Conservation (phyloP, 2,113 vertebrate genomes). For the Solea senegalensis region DNA sequence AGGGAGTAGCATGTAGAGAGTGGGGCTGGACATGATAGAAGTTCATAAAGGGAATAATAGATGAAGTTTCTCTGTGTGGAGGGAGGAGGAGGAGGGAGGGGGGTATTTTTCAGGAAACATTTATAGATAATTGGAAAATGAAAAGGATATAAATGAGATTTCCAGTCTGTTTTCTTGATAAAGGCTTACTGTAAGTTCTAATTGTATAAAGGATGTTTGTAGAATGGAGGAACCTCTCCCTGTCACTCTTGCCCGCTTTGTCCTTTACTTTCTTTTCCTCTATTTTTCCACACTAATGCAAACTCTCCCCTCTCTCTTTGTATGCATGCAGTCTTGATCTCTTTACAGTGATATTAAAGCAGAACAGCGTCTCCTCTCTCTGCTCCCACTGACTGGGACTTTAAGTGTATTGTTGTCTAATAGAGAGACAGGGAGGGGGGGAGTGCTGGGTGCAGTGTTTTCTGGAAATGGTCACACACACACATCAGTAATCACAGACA, state of each 20-base stretch:
- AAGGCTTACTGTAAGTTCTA: constrained; percentile 72
- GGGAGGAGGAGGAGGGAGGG: not conserved
- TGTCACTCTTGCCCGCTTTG: constrained; percentile 35
- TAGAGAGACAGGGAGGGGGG: constrained; percentile 8
- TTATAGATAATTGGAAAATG: constrained; percentile 53
- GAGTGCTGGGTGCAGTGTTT: constrained; percentile 37
- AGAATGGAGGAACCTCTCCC: constrained; percentile 40
- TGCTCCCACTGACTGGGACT: constrained; percentile 39
- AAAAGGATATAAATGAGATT: constrained; percentile 62
- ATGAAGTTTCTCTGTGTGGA: constrained; percentile 8
- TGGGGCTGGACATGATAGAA: not conserved
- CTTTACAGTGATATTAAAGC: constrained; percentile 55
- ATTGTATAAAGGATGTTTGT: constrained; percentile 66
- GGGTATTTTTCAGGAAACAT: constrained; percentile 27
- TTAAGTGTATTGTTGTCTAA: constrained; percentile 69
- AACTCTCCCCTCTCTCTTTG: not conserved
- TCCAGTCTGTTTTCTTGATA: constrained; percentile 57
- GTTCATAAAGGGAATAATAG: constrained; percentile 1
- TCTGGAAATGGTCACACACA: constrained; percentile 53
- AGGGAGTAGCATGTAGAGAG: no score
- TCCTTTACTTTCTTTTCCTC: constrained; percentile 47
- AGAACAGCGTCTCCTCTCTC: constrained; percentile 42
- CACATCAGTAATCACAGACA: constrained; percentile 32
- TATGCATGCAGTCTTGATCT: constrained; percentile 38
- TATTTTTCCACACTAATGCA: constrained; percentile 27